Conservation (phyloP, 2,113 vertebrate species). For the Sorex araneus region DNA sequence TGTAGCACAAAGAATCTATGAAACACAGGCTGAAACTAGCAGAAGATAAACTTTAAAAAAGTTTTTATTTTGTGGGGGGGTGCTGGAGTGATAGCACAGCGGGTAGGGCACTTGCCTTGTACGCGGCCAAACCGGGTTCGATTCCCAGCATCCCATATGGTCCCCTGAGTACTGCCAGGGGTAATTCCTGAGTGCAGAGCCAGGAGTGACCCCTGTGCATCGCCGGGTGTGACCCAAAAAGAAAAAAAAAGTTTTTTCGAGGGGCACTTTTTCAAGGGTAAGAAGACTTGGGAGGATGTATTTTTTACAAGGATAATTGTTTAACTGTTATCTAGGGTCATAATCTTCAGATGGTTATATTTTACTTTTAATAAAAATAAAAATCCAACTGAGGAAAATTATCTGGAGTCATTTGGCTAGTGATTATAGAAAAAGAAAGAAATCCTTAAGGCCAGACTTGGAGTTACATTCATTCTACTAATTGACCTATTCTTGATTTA, state of each 20-base stretch:
- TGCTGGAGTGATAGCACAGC: no score
- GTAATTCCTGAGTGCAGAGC: no score
- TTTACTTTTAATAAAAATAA: neutral
- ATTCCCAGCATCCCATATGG: no score
- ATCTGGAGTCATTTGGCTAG: no score
- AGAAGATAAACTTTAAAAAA: neutral
- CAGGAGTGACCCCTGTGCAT: no score
- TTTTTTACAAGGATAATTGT: neutral
- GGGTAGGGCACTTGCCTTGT: no score
- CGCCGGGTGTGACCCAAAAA: no score
- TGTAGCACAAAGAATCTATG: neutral
- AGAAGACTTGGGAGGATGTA: neutral
- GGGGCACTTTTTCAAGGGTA: neutral
- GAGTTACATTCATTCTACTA: slow-evolving; percentile 2
- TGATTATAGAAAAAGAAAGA: neutral
- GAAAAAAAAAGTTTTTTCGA: no score
- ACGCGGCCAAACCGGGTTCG: no score
- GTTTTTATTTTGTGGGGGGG: no score
- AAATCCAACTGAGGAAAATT: neutral
- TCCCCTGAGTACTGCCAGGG: no score
- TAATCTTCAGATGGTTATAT: neutral
- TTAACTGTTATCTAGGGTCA: neutral
- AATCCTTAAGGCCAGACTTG: neutral
- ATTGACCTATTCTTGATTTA: neutral
- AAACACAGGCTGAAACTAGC: neutral